Conservation (phyloP, 2,888 invertebrate species). For the Rhagonycha fulva region DNA sequence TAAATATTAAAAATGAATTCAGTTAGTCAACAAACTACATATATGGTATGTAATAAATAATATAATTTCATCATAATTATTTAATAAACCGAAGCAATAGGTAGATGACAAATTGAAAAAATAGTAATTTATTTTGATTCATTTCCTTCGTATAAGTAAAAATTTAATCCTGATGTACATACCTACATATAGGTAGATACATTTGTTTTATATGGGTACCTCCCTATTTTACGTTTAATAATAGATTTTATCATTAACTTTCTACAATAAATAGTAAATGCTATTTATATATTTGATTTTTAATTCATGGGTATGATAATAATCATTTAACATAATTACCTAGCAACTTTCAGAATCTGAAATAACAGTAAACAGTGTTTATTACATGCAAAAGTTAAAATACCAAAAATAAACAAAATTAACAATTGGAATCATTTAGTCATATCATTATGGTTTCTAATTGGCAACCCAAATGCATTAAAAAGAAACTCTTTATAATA, state of each 20-base stretch:
- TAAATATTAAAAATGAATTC: not conserved
- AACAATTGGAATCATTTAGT: too few relatives aligned
- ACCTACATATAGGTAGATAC: not conserved
- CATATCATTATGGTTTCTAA: too few relatives aligned
- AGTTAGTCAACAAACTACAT: not conserved
- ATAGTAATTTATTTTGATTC: too few relatives aligned
- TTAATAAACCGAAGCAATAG: too few relatives aligned
- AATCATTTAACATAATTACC: not conserved
- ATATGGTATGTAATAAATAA: too few relatives aligned
- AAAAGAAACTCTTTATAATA: not conserved
- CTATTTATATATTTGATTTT: not conserved
- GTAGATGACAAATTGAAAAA: too few relatives aligned
- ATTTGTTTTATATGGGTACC: not conserved
- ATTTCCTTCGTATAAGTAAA: not conserved
- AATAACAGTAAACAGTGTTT: not conserved
- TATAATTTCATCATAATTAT: too few relatives aligned
- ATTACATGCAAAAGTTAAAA: not conserved
- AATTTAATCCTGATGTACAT: not conserved
- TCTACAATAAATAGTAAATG: not conserved
- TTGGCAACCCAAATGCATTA: not conserved
- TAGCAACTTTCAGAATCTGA: not conserved
- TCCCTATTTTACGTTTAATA: not conserved
- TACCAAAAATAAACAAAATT: not conserved
- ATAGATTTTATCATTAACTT: not conserved
- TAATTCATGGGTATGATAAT: not conserved